Evolutionary conservation across 2,113 vertebrate species (phyloP), one percentile per base, ranked within the genome.

Genomic region (Turdus rufiventris): DNA sequence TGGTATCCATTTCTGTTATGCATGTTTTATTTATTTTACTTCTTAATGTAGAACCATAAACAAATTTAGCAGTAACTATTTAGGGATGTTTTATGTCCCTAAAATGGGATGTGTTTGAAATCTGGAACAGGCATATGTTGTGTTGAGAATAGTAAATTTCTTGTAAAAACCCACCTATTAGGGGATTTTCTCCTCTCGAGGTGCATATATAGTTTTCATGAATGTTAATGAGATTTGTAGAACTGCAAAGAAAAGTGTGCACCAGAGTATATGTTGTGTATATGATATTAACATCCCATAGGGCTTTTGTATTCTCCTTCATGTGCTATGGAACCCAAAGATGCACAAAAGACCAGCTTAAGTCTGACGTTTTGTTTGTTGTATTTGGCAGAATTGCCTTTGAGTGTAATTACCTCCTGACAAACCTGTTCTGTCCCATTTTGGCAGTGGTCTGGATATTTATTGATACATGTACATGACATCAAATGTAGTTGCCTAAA

Each of bases 121-220:
- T 65, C 45, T 67, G 50, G 48, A 85, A 91, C 65, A 93, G 79
- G 73, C 68, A 58, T 88, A 45, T 61, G 54, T 54, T 86, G 53
- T 94, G 73, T 68, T 71, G 88, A 82, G 91, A 91, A 56, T 75
- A 96, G 73, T 70, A 89, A 93, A 91, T 85, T 83, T 85, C 76
- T 89, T 85, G 82, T 93, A 95, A 95, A 95, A 93, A 95, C 78
- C 84, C 89, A 48, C 94, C 67, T 67, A 92, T 77, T 5, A 18
- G 77, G 70, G 73, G 29, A 40, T 88, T 83, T 83, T 91, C 43
- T 91, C 56, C 88, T 96, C 80, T 40, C 63, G 93, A 92, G 73
- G 83, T 85, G 38, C 79, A 92, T 75, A 87, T 72, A 15, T 8
- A 88, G 60, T 70, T 93, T 87, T 95, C 82, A 75, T 89, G 65